These are phyloP conservation scores for Sarcophaga caerulescens DNA, from an alignment of 2,888 invertebrate species.

Conservation along the genomic window DNA sequence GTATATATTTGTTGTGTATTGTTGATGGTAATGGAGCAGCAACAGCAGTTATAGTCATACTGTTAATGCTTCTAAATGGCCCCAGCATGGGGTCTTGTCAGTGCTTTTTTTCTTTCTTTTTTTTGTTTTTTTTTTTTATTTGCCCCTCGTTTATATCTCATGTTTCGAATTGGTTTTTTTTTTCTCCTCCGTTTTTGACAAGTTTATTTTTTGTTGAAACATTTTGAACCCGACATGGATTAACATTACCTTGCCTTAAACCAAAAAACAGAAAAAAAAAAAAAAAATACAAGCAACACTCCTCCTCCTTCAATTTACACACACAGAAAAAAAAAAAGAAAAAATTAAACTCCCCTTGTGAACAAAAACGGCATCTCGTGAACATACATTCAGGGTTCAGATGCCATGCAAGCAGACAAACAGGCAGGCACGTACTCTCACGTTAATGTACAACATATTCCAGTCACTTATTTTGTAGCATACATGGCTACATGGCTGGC, in stretches of 20 bases:
- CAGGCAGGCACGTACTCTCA: background rate
- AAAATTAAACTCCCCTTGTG: constrained; percentile 6
- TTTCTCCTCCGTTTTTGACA: constrained; percentile 2
- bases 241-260: constrained; percentile 54
- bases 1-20: constrained; percentile 45
- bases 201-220: constrained; percentile 19
- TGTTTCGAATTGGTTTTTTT: constrained; percentile 36
- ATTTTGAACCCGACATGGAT: constrained; percentile 58
- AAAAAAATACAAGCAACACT: background rate
- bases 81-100: constrained; percentile 63
- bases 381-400: constrained; percentile 7
- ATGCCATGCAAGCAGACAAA: background rate
- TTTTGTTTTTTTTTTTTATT: background rate
- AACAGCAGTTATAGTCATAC: constrained; percentile 58
- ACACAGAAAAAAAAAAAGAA: background rate
- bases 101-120: background rate
- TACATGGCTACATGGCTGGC: constrained; percentile 11
- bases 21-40: constrained; percentile 60
- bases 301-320: background rate
- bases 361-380: constrained; percentile 1
- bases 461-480: constrained; percentile 58
- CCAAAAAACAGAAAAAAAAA: background rate
- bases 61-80: constrained; percentile 66
- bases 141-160: constrained; percentile 2
- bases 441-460: constrained; percentile 61